Evolutionary conservation across 1,140 invertebrate genomes (phyloP).

Genomic region (Saxidomus purpurata): DNA sequence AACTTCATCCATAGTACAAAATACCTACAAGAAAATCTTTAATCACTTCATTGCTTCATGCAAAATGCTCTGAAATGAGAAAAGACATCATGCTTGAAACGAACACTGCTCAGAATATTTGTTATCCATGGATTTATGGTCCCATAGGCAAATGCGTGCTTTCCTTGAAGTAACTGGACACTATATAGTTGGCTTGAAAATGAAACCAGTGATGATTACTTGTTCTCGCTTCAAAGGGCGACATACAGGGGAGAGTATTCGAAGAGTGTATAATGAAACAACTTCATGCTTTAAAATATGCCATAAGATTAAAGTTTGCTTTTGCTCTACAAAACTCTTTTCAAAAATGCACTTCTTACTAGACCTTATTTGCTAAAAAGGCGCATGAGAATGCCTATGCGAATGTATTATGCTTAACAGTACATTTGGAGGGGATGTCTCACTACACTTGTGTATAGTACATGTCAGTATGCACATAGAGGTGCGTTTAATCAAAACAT

Average conservation of each 20-base stretch:
- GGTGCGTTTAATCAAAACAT: no score
- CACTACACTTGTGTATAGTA: no score
- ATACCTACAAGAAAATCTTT: not conserved
- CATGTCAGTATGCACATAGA: no score
- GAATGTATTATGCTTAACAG: no score
- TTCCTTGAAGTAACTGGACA: not conserved
- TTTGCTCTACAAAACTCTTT: no score
- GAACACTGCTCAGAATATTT: not conserved
- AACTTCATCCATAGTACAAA: not conserved
- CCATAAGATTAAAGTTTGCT: not conserved
- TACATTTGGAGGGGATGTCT: no score
- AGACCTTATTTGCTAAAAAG: no score
- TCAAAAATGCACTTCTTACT: no score
- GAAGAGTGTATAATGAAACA: not conserved
- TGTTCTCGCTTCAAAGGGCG: not conserved
- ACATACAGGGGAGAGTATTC: not conserved
- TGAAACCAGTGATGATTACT: not conserved
- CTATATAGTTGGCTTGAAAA: not conserved
- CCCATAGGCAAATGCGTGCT: not conserved
- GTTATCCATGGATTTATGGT: not conserved
- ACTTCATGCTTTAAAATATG: not conserved
- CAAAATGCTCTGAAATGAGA: conserved; percentile 16
- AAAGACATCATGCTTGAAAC: not conserved
- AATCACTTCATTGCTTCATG: not conserved
- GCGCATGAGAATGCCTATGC: no score